Percentiles rank a stretch among this genome's conserved stretches.
Conservation (phyloP, 2,797 vertebrate species). For the Crocidura indochinensis region DNA sequence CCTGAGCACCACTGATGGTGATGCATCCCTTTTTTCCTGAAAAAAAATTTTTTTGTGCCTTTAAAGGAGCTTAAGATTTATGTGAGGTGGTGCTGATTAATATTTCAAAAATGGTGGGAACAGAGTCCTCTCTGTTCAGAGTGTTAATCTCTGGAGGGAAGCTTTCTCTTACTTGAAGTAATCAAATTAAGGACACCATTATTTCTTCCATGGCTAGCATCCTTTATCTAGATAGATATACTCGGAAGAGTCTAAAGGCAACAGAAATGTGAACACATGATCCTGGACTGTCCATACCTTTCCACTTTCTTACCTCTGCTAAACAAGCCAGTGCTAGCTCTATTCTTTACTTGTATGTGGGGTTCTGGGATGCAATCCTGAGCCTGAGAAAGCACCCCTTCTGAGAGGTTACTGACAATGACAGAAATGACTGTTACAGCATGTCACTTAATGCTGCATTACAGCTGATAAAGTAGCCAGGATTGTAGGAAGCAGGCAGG, state of each 20-base stretch:
- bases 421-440: neutral
- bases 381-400: neutral
- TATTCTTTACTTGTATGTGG: neutral
- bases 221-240: no score
- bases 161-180: neutral
- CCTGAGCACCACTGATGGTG: no score
- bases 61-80: constrained; percentile 52
- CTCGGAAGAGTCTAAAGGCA: no score
- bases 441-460: neutral
- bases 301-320: no score
- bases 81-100: neutral
- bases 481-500: no score
- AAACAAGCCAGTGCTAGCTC: no score
- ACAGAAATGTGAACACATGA: no score
- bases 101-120: neutral
- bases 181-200: no score
- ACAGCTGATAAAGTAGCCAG: neutral
- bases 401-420: neutral
- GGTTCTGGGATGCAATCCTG: neutral
- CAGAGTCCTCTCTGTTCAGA: neutral
- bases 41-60: neutral
- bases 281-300: no score
- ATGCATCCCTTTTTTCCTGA: no score
- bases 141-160: neutral
- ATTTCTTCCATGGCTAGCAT: no score